A percentile compares a stretch with the other conserved stretches of the same genome.
These are phyloP conservation scores for Chondrosia reniformis DNA, from an alignment of 37 sponge, comb jelly and placozoan species.

Conservation along the genomic window DNA sequence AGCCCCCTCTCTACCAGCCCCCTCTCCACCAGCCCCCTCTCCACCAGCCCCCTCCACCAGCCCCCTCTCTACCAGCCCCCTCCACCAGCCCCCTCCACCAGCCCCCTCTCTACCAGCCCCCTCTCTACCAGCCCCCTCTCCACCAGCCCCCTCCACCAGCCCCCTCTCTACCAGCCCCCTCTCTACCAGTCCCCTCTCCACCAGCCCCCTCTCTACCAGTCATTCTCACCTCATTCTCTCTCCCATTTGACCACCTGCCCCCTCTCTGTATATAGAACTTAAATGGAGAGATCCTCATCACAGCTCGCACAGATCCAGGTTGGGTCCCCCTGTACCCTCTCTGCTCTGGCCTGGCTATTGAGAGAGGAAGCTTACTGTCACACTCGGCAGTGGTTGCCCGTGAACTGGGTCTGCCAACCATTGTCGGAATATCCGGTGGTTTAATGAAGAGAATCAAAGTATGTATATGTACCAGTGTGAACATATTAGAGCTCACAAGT, in stretches of 20 bases:
- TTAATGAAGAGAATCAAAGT: constrained; percentile 83
- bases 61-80: too few relatives aligned
- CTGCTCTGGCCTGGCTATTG: constrained; percentile 81
- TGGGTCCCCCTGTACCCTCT: constrained; percentile 90
- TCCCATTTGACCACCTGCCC: background rate
- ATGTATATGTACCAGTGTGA: too few relatives aligned
- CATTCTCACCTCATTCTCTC: background rate
- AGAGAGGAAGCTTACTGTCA: constrained; percentile 85
- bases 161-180: background rate
- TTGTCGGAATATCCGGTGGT: constrained; percentile 88
- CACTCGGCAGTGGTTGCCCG: constrained; percentile 90
- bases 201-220: background rate
- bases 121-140: background rate
- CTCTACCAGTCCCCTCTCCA: background rate
- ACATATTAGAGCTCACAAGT: too few relatives aligned
- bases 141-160: background rate
- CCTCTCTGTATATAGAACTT: constrained; percentile 37
- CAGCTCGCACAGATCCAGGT: constrained; percentile 86
- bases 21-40: background rate
- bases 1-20: too few relatives aligned
- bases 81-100: background rate
- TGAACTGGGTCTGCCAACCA: constrained; percentile 85
- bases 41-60: background rate
- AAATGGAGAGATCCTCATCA: constrained; percentile 79
- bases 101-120: background rate